phyloP scores from a whole-genome alignment of 1,140 invertebrate species.

The Asbolus verrucosus region DNA sequence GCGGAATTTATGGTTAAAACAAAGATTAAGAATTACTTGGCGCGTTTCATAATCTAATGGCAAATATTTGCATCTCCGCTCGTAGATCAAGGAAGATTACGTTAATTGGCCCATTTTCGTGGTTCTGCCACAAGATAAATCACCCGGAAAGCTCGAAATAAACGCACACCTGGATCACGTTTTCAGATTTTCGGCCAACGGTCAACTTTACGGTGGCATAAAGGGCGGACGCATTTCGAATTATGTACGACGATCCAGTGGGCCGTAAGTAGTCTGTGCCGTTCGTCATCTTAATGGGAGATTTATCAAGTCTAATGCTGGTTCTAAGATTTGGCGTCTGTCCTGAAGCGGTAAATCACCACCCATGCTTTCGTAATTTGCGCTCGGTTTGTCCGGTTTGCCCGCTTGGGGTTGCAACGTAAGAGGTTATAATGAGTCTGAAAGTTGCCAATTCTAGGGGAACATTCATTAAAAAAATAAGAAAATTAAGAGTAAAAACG shows the following conservation, averaged over 20 bases:
- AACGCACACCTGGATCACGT: slow-evolving; percentile 6
- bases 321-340: slow-evolving; percentile 19
- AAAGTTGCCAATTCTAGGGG: too few relatives aligned
- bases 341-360: slow-evolving; percentile 7
- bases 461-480: too few relatives aligned
- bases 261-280: slow-evolving; percentile 10
- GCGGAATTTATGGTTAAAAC: slow-evolving; percentile 36
- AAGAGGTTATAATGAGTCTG: too few relatives aligned
- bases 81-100: slow-evolving; percentile 19
- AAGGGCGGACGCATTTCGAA: neutral
- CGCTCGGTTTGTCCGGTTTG: too few relatives aligned
- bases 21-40: slow-evolving; percentile 29
- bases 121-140: too few relatives aligned
- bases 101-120: slow-evolving; percentile 27
- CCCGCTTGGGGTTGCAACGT: too few relatives aligned
- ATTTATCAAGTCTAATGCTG: slow-evolving; percentile 19
- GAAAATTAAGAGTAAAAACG: too few relatives aligned
- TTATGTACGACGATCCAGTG: too few relatives aligned
- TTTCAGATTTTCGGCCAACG: neutral
- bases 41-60: slow-evolving; percentile 28
- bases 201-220: neutral
- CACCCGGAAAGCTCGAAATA: neutral
- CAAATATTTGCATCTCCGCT: slow-evolving; percentile 27
- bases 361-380: too few relatives aligned
- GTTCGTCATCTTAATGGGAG: slow-evolving; percentile 35